A percentile compares a stretch with the other conserved stretches of the same genome.
Conservation (phyloP, 2,113 vertebrate species). For the Pteropus alecto region DNA sequence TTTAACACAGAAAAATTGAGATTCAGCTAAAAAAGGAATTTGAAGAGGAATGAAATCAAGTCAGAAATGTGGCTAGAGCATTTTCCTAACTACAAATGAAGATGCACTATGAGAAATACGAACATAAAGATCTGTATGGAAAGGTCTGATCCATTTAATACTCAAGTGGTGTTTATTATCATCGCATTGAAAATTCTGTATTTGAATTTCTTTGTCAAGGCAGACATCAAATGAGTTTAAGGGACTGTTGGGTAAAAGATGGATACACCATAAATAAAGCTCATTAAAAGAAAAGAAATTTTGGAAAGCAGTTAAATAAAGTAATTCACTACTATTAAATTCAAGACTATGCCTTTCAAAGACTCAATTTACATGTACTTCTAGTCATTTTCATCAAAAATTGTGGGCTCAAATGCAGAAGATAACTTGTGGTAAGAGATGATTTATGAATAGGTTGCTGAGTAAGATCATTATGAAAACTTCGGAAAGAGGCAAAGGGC, state of each 20-base stretch:
- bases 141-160: background rate
- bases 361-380: background rate
- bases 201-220: background rate
- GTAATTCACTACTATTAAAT: background rate
- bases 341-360: background rate
- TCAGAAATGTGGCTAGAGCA: background rate
- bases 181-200: background rate
- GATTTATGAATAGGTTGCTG: background rate
- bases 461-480: background rate
- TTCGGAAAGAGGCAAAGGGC: background rate
- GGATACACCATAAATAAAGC: background rate
- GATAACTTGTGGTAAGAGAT: background rate
- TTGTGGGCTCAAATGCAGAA: background rate
- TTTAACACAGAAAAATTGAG: background rate
- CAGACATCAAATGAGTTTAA: background rate
- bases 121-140: background rate
- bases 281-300: background rate
- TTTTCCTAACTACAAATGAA: background rate
- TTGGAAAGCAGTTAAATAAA: background rate
- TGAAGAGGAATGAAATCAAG: background rate
- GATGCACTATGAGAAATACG: background rate
- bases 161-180: background rate
- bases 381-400: background rate
- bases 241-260: background rate
- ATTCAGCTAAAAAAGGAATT: background rate